A percentile compares a stretch with the other conserved stretches of the same genome.
Conservation (phyloP, 2,888 invertebrate species). For the Anoplius nigerrimus region DNA sequence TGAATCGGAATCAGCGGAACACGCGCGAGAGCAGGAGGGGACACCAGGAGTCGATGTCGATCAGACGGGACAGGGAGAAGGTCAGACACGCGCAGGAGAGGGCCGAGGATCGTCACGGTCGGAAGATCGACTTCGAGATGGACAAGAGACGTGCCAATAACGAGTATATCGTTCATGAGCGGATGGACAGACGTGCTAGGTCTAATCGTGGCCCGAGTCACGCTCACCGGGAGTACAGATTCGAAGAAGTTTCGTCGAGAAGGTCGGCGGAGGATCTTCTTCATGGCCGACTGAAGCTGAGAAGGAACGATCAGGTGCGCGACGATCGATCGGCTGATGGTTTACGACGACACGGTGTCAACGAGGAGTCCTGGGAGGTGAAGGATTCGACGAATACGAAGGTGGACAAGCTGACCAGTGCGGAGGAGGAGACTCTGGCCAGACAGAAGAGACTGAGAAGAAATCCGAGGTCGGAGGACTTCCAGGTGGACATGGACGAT, state of each 20-base stretch:
- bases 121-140: slow-evolving; percentile 64
- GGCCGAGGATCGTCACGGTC: slow-evolving; percentile 60
- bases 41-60: slow-evolving; percentile 49
- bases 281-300: slow-evolving; percentile 30
- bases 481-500: slow-evolving; percentile 61
- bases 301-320: slow-evolving; percentile 17
- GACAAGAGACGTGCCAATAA: slow-evolving; percentile 67
- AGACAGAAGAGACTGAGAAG: slow-evolving; percentile 44
- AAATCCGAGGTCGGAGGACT: slow-evolving; percentile 60
- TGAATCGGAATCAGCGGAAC: slow-evolving; percentile 79
- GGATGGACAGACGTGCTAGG: slow-evolving; percentile 61
- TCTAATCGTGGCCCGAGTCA: slow-evolving; percentile 50
- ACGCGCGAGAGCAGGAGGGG: slow-evolving; percentile 70
- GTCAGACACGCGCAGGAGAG: slow-evolving; percentile 66
- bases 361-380: background rate
- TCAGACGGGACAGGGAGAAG: slow-evolving; percentile 62
- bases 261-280: slow-evolving; percentile 33
- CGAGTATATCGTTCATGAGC: slow-evolving; percentile 67
- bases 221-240: slow-evolving; percentile 41
- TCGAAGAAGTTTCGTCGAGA: slow-evolving; percentile 36
- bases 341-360: background rate
- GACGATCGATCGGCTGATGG: slow-evolving; percentile 18
- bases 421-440: slow-evolving; percentile 1
- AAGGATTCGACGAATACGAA: background rate
- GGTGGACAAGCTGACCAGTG: background rate